A percentile compares a stretch with the other conserved stretches of the same genome.
Evolutionary conservation across 2,113 vertebrate species (phyloP).

Genomic region (Malurus melanocephalus): DNA sequence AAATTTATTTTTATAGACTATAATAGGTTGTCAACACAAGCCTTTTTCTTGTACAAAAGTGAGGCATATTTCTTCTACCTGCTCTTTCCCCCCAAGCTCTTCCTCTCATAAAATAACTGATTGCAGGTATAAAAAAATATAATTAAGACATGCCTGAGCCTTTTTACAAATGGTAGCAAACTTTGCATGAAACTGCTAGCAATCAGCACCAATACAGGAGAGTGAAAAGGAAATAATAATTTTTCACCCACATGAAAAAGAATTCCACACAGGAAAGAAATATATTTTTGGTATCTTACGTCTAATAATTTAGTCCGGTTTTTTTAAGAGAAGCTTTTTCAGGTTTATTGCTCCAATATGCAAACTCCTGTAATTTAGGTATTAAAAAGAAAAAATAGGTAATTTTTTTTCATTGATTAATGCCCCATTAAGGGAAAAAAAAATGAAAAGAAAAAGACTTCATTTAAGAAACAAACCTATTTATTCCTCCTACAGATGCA

Average conservation of each 20-base stretch:
- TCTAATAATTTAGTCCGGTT: not conserved
- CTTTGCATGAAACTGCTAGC: not conserved
- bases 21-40: not conserved
- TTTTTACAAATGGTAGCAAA: constrained; percentile 1
- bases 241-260: not conserved
- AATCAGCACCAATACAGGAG: not conserved
- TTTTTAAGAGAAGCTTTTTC: not conserved
- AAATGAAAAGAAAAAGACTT: not conserved
- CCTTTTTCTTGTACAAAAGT: not conserved
- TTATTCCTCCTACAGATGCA: not conserved
- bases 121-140: not conserved
- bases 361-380: not conserved
- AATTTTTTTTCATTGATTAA: not conserved
- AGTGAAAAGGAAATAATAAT: not conserved
- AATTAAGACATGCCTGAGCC: not conserved
- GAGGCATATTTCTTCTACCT: not conserved
- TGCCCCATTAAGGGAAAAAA: not conserved
- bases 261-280: not conserved
- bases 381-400: not conserved
- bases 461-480: not conserved
- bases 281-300: not conserved
- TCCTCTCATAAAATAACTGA: not conserved
- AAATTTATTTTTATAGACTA: not conserved
- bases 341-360: not conserved
- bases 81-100: not conserved